Conservation (phyloP, 2,888 invertebrate genomes). For the Campoplex nolae region DNA sequence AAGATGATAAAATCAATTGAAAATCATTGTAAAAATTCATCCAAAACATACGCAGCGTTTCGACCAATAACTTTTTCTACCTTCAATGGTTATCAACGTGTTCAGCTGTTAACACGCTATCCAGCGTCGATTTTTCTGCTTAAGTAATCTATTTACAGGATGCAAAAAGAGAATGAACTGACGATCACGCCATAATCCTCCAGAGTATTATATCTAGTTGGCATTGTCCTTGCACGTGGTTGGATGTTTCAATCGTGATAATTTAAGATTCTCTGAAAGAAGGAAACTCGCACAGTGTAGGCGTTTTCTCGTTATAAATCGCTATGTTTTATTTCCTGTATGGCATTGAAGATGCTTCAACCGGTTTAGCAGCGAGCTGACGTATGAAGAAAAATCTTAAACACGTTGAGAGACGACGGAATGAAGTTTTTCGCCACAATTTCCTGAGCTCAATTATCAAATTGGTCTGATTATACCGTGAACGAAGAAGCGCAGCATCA, state of each 20-base stretch:
- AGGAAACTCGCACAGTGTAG: conserved; percentile 55
- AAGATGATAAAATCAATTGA: not conserved
- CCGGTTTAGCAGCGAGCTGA: conserved; percentile 27
- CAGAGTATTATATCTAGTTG: conserved; percentile 24
- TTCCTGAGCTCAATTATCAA: conserved; percentile 65
- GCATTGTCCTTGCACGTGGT: conserved; percentile 46
- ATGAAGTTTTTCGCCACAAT: conserved; percentile 62
- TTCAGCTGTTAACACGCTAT: not conserved
- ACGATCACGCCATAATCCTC: conserved; percentile 1
- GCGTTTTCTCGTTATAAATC: conserved; percentile 62
- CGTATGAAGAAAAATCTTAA: conserved; percentile 35
- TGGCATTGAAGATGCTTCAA: conserved; percentile 57
- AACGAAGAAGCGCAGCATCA: not conserved
- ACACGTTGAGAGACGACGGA: conserved; percentile 5
- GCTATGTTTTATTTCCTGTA: conserved; percentile 70
- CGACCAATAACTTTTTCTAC: not conserved
- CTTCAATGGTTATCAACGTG: not conserved
- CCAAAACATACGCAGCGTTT: not conserved
- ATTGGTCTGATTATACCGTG: conserved; percentile 60
- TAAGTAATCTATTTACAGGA: not conserved
- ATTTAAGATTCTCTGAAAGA: conserved; percentile 48
- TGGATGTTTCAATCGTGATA: conserved; percentile 46
- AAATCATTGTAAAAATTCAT: not conserved
- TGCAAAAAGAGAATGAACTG: not conserved
- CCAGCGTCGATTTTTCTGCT: not conserved